Percentiles rank a stretch among this genome's conserved stretches.
These are phyloP conservation scores for Channallabes apus DNA, from an alignment of 2,797 vertebrate species.

Conservation along the genomic window DNA sequence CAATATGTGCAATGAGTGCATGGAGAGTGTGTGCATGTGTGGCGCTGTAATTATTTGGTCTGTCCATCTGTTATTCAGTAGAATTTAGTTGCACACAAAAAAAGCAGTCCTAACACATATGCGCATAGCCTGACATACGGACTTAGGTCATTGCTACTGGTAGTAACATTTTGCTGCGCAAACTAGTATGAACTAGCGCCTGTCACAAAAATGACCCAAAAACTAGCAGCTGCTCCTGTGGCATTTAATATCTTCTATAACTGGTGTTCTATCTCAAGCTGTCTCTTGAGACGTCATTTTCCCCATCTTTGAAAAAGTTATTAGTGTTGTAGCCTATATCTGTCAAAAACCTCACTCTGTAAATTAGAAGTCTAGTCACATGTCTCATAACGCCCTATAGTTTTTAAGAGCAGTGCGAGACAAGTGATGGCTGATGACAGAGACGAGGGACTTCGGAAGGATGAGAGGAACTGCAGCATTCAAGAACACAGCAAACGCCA, in stretches of 20 bases:
- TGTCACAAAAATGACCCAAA: conserved; percentile 26
- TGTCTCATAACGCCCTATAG: conserved; percentile 21
- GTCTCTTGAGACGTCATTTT: conserved; percentile 27
- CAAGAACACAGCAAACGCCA: conserved; percentile 9
- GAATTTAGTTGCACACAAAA: background rate
- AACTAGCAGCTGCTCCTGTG: conserved; percentile 18
- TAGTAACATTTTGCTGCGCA: background rate
- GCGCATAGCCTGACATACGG: background rate
- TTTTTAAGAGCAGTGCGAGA: conserved; percentile 21
- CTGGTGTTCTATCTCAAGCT: conserved; percentile 18
- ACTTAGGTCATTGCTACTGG: background rate
- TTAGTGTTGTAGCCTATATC: conserved; percentile 30
- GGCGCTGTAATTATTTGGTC: conserved; percentile 5
- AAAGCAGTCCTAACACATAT: background rate
- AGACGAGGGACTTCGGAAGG: conserved; percentile 17
- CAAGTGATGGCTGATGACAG: conserved; percentile 31
- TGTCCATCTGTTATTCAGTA: conserved; percentile 24
- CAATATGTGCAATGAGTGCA: conserved; percentile 17
- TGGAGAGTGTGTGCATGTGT: background rate
- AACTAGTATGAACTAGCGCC: background rate
- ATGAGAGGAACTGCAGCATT: conserved; percentile 20
- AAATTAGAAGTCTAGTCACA: conserved; percentile 28
- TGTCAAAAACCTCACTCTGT: conserved; percentile 30
- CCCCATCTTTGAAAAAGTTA: conserved; percentile 26
- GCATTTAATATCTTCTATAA: conserved; percentile 33